Percentiles rank a stretch among this genome's conserved stretches.
phyloP scores from a whole-genome alignment of 2,888 invertebrate genomes.

The Lobophora halterata region DNA sequence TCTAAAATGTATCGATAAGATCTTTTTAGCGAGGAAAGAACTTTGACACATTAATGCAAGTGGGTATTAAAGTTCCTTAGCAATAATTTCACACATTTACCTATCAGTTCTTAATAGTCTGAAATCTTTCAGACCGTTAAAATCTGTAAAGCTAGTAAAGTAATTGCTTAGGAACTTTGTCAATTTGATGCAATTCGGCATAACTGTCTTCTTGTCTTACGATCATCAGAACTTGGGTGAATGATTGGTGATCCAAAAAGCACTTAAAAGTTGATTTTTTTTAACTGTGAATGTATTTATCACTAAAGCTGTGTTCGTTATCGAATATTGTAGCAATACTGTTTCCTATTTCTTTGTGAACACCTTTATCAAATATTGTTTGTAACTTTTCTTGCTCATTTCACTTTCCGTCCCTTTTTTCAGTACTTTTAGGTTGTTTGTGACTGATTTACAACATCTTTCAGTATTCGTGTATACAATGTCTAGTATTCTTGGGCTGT shows the following conservation, averaged over 20 bases:
- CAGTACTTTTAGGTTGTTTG: conserved; percentile 32
- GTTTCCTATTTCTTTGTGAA: conserved; percentile 19
- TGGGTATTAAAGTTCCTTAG: too few relatives aligned
- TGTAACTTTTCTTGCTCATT: conserved; percentile 59
- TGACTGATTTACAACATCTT: conserved; percentile 14
- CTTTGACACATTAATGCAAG: too few relatives aligned
- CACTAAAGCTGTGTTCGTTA: conserved; percentile 61
- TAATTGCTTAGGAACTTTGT: too few relatives aligned
- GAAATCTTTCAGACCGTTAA: too few relatives aligned
- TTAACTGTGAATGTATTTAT: conserved; percentile 37
- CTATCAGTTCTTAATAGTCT: too few relatives aligned
- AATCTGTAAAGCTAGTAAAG: too few relatives aligned
- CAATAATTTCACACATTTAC: too few relatives aligned
- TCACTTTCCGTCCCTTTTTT: conserved; percentile 66
- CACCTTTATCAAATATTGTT: conserved; percentile 25
- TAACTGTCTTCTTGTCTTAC: too few relatives aligned
- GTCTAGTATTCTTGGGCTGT: conserved; percentile 31
- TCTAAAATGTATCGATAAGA: too few relatives aligned
- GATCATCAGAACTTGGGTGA: too few relatives aligned
- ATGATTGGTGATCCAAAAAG: conserved; percentile 10
- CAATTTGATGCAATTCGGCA: too few relatives aligned
- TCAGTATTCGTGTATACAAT: conserved; percentile 23
- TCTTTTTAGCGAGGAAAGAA: too few relatives aligned
- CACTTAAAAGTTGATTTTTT: conserved; percentile 27
- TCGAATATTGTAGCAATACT: conserved; percentile 31